phyloP scores from a whole-genome alignment of 2,888 invertebrate genomes.

The Ennomos erosarius region DNA sequence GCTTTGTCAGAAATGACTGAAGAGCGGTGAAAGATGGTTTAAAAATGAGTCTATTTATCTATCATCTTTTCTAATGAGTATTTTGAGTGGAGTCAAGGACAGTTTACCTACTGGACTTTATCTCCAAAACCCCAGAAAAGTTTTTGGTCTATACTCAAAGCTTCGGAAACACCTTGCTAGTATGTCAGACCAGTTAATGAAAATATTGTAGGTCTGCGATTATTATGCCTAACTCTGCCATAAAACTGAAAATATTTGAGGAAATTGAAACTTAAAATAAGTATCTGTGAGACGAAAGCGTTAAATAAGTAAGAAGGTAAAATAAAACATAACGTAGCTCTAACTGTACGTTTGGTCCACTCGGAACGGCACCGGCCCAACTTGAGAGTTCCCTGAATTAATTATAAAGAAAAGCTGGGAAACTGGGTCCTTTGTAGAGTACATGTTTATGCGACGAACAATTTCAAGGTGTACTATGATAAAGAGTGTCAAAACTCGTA shows the following conservation, averaged over 20 bases:
- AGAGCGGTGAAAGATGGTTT: too few species aligned
- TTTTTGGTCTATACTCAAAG: too few species aligned
- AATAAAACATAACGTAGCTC: constrained; percentile 32
- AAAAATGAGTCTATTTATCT: too few species aligned
- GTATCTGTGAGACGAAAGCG: constrained; percentile 10
- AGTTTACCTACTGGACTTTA: constrained; percentile 43
- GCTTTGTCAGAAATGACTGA: too few species aligned
- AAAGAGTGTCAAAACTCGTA: constrained; percentile 38
- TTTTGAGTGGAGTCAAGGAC: too few species aligned
- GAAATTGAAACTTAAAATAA: constrained; percentile 11
- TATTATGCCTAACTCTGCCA: neutral
- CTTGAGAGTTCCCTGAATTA: constrained; percentile 56
- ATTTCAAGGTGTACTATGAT: constrained; percentile 24
- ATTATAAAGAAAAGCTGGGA: constrained; percentile 59
- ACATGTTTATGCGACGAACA: constrained; percentile 40
- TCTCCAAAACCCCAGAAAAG: constrained; percentile 1
- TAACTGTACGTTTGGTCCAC: constrained; percentile 38
- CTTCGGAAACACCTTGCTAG: constrained; percentile 58
- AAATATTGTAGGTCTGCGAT: too few species aligned
- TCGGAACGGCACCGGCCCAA: constrained; percentile 36
- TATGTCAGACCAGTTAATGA: too few species aligned
- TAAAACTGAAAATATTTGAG: constrained; percentile 1
- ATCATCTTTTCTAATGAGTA: too few species aligned
- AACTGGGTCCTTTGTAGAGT: constrained; percentile 45
- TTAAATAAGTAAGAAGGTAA: constrained; percentile 33